Conservation (phyloP, 2,797 vertebrate species). For the Pseudocheirus occidentalis region DNA sequence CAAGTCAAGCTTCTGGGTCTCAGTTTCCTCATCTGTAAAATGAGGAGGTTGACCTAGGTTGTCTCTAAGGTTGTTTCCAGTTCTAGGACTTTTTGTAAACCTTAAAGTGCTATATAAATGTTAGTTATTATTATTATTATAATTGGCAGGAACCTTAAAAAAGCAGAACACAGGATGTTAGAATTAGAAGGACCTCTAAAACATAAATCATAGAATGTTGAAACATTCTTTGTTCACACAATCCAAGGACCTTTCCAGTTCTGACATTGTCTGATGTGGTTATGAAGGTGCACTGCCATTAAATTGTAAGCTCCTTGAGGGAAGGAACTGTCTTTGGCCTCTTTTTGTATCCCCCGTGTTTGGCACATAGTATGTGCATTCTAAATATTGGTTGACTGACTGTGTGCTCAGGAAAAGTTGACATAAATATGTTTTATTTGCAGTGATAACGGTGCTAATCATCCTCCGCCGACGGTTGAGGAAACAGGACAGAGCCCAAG, state of each 20-base stretch:
- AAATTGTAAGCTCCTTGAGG: not conserved
- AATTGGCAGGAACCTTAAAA: not conserved
- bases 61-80: not conserved
- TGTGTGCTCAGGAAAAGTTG: not conserved
- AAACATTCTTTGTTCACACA: not conserved
- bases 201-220: not conserved
- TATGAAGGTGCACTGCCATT: not conserved
- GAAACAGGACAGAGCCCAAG: slow-evolving; percentile 87
- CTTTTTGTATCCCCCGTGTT: not conserved
- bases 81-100: not conserved
- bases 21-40: not conserved
- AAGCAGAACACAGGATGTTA: not conserved
- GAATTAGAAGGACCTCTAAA: not conserved
- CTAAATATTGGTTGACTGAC: slow-evolving; percentile 16
- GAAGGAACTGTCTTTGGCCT: not conserved
- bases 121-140: not conserved
- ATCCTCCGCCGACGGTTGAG: slow-evolving; percentile 90
- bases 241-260: not conserved
- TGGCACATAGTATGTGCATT: not conserved
- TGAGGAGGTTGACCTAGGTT: not conserved
- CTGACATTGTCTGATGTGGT: not conserved
- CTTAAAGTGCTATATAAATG: not conserved
- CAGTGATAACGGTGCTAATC: slow-evolving; percentile 92
- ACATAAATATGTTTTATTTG: slow-evolving; percentile 19
- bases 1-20: not conserved